These are phyloP conservation scores for Bos indicus DNA, from an alignment of 2,113 vertebrate genomes.

Conservation along the genomic window DNA sequence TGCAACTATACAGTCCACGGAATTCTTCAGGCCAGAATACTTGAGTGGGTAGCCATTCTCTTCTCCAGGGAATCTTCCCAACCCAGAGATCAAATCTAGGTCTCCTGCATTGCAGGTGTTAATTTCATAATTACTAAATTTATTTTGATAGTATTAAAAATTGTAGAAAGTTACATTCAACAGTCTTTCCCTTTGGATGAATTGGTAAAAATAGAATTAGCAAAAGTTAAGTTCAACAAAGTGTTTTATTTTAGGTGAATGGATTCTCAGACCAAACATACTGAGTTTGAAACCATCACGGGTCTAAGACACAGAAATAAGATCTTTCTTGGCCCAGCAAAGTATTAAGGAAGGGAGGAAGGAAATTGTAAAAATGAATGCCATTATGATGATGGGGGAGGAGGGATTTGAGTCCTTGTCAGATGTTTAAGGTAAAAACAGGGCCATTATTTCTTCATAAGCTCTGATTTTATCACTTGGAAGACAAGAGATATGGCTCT, in stretches of 20 bases:
- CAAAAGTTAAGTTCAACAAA: not conserved
- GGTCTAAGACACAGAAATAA: not conserved
- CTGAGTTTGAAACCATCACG: not conserved
- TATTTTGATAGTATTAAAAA: not conserved
- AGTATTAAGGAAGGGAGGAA: not conserved
- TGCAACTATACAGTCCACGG: not conserved
- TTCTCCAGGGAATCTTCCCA: not conserved
- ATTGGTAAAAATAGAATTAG: not conserved
- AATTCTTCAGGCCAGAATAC: not conserved
- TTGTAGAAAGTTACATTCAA: not conserved
- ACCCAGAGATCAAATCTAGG: not conserved
- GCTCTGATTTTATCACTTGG: not conserved
- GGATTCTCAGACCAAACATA: not conserved
- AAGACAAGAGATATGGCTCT: rapidly evolving
- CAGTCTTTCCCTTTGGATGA: not conserved
- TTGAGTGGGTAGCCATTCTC: not conserved
- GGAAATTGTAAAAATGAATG: not conserved
- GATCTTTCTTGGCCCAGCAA: not conserved
- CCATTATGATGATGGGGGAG: rapidly evolving
- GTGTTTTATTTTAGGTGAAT: not conserved
- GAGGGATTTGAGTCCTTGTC: not conserved
- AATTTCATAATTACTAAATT: not conserved
- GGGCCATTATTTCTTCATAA: not conserved
- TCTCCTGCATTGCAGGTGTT: not conserved
- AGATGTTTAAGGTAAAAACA: not conserved